Evolutionary conservation across 2,113 vertebrate genomes (phyloP).

Genomic region (Pungitius pungitius): DNA sequence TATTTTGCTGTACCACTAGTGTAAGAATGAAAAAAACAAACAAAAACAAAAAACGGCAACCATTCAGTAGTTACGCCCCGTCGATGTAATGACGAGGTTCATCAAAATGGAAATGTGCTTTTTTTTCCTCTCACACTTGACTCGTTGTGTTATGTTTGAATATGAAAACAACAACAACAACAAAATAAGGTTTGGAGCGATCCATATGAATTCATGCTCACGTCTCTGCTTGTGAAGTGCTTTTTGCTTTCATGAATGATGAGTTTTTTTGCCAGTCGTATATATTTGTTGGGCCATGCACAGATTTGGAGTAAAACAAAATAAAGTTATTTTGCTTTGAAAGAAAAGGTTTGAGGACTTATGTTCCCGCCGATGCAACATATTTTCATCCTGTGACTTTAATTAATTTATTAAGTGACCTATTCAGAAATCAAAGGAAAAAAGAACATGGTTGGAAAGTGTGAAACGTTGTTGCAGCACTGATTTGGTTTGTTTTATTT

Average conservation of each 20-base stretch:
- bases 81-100: slow-evolving; percentile 90
- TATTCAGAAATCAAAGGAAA: slow-evolving; percentile 47
- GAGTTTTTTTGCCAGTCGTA: slow-evolving; percentile 71
- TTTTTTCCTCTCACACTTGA: slow-evolving; percentile 87
- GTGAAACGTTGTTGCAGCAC: slow-evolving; percentile 75
- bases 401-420: slow-evolving; percentile 85
- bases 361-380: slow-evolving; percentile 82
- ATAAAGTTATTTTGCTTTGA: slow-evolving; percentile 85
- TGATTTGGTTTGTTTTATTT: slow-evolving; percentile 79
- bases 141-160: slow-evolving; percentile 89
- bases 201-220: slow-evolving; percentile 85
- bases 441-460: slow-evolving; percentile 64
- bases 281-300: slow-evolving; percentile 77
- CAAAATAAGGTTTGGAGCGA: slow-evolving; percentile 58
- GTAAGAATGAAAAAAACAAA: slow-evolving; percentile 82
- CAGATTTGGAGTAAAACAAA: slow-evolving; percentile 72
- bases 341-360: slow-evolving; percentile 74
- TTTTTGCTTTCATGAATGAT: slow-evolving; percentile 79
- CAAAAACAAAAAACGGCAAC: slow-evolving; percentile 82
- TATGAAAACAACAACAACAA: slow-evolving; percentile 68
- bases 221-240: slow-evolving; percentile 86
- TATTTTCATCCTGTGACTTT: slow-evolving; percentile 89
- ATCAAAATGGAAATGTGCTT: slow-evolving; percentile 86
- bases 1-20: slow-evolving; percentile 99
- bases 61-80: slow-evolving; percentile 89